A percentile compares a stretch with the other conserved stretches of the same genome.
Conservation (phyloP, 2,888 invertebrate species). For the Lochmaea crataegi region DNA sequence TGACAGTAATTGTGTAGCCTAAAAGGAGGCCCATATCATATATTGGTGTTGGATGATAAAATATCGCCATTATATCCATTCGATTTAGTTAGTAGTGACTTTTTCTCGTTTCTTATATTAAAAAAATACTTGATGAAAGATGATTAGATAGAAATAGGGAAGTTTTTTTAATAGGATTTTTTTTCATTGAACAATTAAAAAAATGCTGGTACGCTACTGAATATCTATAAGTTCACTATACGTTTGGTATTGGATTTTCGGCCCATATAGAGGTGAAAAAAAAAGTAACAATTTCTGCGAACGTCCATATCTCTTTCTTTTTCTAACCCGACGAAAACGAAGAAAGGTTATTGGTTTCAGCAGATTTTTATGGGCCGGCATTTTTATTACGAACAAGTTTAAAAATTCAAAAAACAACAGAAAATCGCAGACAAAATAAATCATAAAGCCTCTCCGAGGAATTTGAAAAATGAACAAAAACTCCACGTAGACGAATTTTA, state of each 20-base stretch:
- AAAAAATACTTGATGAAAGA: too few relatives aligned
- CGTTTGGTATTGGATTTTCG: constrained; percentile 47
- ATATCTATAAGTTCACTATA: constrained; percentile 38
- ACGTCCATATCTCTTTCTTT: constrained; percentile 44
- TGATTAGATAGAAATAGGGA: too few relatives aligned
- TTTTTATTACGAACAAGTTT: constrained; percentile 65
- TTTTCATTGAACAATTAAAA: neutral
- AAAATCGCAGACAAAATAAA: constrained; percentile 66
- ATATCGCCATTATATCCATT: too few relatives aligned
- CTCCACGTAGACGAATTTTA: constrained; percentile 51
- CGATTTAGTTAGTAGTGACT: too few relatives aligned
- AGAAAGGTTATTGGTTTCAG: constrained; percentile 49
- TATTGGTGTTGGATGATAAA: too few relatives aligned
- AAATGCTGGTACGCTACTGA: constrained; percentile 36
- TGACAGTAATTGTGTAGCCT: too few relatives aligned
- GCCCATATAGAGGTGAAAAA: constrained; percentile 39
- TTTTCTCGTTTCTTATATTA: too few relatives aligned
- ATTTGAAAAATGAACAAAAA: constrained; percentile 63
- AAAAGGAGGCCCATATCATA: too few relatives aligned
- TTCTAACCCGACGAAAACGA: constrained; percentile 40
- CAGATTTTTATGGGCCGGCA: constrained; percentile 62
- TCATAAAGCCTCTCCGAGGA: constrained; percentile 62
- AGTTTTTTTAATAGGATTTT: neutral
- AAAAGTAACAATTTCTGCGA: constrained; percentile 48
- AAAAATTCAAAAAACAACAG: constrained; percentile 65